Percentiles rank a stretch among this genome's conserved stretches.
These are phyloP conservation scores for Meriones psammophilus DNA, from an alignment of 2,797 vertebrate species.

Conservation along the genomic window DNA sequence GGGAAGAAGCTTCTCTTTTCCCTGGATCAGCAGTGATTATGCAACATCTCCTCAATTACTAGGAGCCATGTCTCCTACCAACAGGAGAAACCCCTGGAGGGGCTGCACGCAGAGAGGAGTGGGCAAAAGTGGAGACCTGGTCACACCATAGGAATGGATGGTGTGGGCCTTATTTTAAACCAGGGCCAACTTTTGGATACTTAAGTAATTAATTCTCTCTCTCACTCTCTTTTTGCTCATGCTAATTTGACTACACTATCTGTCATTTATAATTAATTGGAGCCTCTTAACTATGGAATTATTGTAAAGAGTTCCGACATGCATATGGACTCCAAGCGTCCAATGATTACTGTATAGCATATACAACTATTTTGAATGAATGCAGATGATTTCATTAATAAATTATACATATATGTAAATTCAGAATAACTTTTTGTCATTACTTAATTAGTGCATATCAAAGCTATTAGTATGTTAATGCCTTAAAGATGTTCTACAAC, in stretches of 20 bases:
- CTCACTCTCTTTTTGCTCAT: not conserved
- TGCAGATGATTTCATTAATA: conserved; percentile 48
- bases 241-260: conserved; percentile 36
- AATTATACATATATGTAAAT: conserved; percentile 55
- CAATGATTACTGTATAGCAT: conserved; percentile 44
- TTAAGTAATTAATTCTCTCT: conserved; percentile 33
- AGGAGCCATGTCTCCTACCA: not conserved
- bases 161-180: not conserved
- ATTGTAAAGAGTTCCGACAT: conserved; percentile 52
- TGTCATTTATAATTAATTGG: conserved; percentile 25
- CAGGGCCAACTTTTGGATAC: not conserved
- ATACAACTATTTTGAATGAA: conserved; percentile 55
- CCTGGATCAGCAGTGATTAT: not conserved
- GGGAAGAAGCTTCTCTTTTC: not conserved
- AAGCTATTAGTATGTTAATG: conserved; percentile 27
- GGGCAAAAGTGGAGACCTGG: not conserved
- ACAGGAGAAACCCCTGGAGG: not conserved
- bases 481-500: conserved; percentile 33
- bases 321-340: not conserved
- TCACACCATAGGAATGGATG: not conserved
- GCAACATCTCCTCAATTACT: not conserved
- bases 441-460: conserved; percentile 54
- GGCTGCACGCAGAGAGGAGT: not conserved
- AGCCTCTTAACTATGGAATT: conserved; percentile 46
- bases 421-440: conserved; percentile 51